Conservation (phyloP, 1,140 invertebrate species). For the Drosophila ercepeae region DNA sequence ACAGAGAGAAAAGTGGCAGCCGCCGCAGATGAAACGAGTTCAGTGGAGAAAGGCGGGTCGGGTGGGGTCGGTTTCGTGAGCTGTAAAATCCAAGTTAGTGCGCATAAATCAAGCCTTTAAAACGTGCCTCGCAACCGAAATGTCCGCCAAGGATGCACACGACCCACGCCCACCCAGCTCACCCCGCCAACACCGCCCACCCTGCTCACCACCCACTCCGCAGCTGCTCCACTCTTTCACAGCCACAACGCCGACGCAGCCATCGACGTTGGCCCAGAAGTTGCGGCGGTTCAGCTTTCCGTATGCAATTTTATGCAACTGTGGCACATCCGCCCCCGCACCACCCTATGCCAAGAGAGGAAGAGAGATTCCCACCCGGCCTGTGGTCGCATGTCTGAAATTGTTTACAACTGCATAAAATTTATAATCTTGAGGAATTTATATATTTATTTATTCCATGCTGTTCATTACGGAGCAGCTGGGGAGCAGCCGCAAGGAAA, state of each 20-base stretch:
- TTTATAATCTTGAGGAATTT: slow-evolving; percentile 81
- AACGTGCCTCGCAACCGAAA: slow-evolving; percentile 82
- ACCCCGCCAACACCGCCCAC: neutral
- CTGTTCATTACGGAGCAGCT: slow-evolving; percentile 41
- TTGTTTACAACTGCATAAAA: slow-evolving; percentile 81
- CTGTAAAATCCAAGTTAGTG: slow-evolving; percentile 71
- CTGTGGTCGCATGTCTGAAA: slow-evolving; percentile 51
- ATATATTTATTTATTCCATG: slow-evolving; percentile 77
- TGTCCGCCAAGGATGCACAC: slow-evolving; percentile 74
- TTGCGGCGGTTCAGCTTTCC: slow-evolving; percentile 68
- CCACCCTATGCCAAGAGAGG: neutral
- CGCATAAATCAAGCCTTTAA: slow-evolving; percentile 83
- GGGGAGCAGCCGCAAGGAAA: slow-evolving; percentile 48
- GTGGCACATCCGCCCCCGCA: slow-evolving; percentile 61
- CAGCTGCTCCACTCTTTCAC: slow-evolving; percentile 32
- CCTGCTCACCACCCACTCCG: slow-evolving; percentile 6
- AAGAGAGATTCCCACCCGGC: slow-evolving; percentile 5
- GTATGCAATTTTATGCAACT: slow-evolving; percentile 81
- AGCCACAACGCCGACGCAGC: slow-evolving; percentile 37
- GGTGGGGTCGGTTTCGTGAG: slow-evolving; percentile 17
- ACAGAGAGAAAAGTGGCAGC: slow-evolving; percentile 39
- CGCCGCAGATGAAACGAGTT: slow-evolving; percentile 49
- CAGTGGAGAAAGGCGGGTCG: neutral
- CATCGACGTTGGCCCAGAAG: slow-evolving; percentile 65
- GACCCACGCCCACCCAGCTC: slow-evolving; percentile 1